phyloP scores from a whole-genome alignment of 2,888 invertebrate genomes.

The Tupiocoris notatus region DNA sequence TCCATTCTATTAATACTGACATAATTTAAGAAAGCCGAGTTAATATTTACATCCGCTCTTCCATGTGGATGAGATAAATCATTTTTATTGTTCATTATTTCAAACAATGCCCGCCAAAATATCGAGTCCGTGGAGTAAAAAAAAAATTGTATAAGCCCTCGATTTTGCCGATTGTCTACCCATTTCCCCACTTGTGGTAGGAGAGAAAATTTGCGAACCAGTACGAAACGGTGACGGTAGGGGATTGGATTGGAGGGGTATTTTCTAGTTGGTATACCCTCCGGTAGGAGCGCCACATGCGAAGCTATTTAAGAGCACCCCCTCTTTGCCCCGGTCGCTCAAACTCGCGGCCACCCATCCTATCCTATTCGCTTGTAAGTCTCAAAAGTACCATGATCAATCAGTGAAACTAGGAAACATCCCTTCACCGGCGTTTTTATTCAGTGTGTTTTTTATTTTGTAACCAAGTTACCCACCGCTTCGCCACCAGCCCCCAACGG shows the following conservation, averaged over 20 bases:
- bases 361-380: slow-evolving; percentile 40
- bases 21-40: no score
- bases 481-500: slow-evolving; percentile 17
- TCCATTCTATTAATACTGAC: neutral
- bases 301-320: slow-evolving; percentile 43
- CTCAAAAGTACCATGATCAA: slow-evolving; percentile 35
- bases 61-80: no score
- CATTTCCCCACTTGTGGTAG: neutral
- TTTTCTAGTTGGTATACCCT: slow-evolving; percentile 12
- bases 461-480: slow-evolving; percentile 11
- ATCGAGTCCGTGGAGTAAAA: no score
- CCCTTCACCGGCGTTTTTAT: slow-evolving; percentile 41
- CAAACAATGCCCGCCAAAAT: neutral
- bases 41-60: no score
- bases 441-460: slow-evolving; percentile 34
- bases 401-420: slow-evolving; percentile 24
- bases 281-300: slow-evolving; percentile 34
- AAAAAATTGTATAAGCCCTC: no score
- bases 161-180: neutral
- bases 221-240: neutral
- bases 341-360: slow-evolving; percentile 42
- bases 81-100: no score
- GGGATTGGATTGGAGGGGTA: neutral
- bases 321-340: slow-evolving; percentile 41
- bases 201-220: no score